Conservation (phyloP, 1,140 invertebrate genomes). For the Bombus terrestris region DNA sequence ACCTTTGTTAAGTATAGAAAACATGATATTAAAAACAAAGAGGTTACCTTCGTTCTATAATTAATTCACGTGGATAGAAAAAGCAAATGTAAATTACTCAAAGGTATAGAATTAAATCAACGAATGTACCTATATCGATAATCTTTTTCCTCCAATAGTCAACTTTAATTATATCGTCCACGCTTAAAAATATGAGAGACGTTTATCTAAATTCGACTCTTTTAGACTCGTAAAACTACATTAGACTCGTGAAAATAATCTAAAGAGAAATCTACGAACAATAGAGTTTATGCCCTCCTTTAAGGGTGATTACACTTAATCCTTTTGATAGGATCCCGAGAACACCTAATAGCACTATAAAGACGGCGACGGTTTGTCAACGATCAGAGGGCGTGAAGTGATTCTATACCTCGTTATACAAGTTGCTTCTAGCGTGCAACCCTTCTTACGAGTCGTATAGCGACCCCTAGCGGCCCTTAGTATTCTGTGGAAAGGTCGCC, state of each 20-base stretch:
- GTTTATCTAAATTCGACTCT: background rate
- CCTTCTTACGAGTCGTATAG: slow-evolving; percentile 59
- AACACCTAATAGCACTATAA: slow-evolving; percentile 2
- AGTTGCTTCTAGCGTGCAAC: slow-evolving; percentile 50
- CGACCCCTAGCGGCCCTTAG: slow-evolving; percentile 67
- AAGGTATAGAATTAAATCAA: background rate
- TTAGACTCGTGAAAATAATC: background rate
- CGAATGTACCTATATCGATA: background rate
- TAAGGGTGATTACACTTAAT: background rate
- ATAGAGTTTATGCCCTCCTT: background rate
- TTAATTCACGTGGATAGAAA: background rate
- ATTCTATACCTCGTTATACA: slow-evolving; percentile 63
- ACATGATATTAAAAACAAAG: background rate
- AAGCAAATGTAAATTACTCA: background rate
- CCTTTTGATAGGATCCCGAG: background rate
- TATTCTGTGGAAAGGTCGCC: slow-evolving; percentile 66
- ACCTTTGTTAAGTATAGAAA: background rate
- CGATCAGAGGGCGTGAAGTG: slow-evolving; percentile 41
- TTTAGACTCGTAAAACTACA: background rate
- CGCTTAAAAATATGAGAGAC: background rate
- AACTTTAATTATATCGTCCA: background rate
- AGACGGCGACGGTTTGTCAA: slow-evolving; percentile 57
- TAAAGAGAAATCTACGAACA: background rate
- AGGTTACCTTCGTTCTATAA: background rate
- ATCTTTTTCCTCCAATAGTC: background rate